Conservation (phyloP, 2,888 invertebrate species). For the Periphyllus acericola region DNA sequence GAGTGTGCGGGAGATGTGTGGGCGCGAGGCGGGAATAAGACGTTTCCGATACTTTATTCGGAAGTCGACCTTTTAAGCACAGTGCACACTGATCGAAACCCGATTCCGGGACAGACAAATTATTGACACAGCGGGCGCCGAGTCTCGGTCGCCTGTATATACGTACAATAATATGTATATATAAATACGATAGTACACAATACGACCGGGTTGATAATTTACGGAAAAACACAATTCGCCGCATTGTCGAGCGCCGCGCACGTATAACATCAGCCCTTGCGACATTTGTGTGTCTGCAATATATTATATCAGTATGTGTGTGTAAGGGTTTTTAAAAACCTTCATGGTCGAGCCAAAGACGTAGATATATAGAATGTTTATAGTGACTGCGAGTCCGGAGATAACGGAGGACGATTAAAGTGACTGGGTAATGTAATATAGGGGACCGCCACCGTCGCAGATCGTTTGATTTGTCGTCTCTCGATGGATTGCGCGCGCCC, state of each 20-base stretch:
- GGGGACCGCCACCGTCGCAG: conserved; percentile 5
- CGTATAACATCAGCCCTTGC: not conserved
- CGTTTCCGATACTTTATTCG: conserved; percentile 30
- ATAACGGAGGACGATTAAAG: conserved; percentile 52
- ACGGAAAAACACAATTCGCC: conserved; percentile 32
- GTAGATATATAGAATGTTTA: not conserved
- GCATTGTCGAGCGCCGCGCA: not conserved
- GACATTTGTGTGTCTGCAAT: not conserved
- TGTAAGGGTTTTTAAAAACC: conserved; percentile 32
- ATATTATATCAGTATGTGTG: not conserved
- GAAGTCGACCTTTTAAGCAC: conserved; percentile 31
- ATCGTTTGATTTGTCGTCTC: conserved; percentile 46
- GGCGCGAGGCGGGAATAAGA: not conserved
- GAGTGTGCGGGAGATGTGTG: not conserved
- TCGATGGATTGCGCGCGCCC: conserved; percentile 39
- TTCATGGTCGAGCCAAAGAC: conserved; percentile 26
- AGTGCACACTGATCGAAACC: conserved; percentile 10
- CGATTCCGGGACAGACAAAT: conserved; percentile 51
- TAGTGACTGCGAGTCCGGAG: conserved; percentile 37
- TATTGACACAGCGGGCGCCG: conserved; percentile 48
- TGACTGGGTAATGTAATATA: conserved; percentile 23
- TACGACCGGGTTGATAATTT: conserved; percentile 29
- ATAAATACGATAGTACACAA: not conserved
- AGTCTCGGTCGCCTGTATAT: not conserved
- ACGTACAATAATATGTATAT: not conserved